Base-by-base conservation (phyloP, 2,797 vertebrate species). In the Furcifer pardalis region DNA sequence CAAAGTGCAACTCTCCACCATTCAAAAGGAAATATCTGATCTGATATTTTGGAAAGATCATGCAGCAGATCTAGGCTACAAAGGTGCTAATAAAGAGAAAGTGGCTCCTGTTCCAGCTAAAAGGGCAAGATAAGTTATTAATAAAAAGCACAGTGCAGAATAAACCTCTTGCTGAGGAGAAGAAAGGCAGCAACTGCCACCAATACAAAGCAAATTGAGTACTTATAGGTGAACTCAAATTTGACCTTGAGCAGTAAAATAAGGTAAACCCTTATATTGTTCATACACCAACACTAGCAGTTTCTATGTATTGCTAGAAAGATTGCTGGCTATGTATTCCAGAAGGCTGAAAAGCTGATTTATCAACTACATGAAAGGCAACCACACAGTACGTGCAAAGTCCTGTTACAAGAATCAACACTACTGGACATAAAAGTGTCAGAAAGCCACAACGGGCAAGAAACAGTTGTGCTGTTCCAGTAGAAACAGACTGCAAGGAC, bases 251-350 rank as follows among this genome's bases (percentile, higher is more conserved):
- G n/a, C 25, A 19, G 66, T 27, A 84, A 81, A 59, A 65, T n/a
- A 78, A 84, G 73, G 60, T 78, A 77, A 80, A 73, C 37, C 37
- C 32, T 35, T 35, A n/a, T 4, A 65, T 19, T 81, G 66, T 77
- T 72, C 69, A 73, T 66, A 79, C 46, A 66, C 68, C 60, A 82
- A 59, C 15, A n/a, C 79, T 81, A 84, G 75, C 78, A 81, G 83
- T 77, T 81, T 68, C 74, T 66, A 73, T 81, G 79, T 87, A 84
- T 84, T 87, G 86, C 86, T 87, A 81, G 79, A 87, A 46, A 84
- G 59, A 81, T 49, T 77, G 83, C 82, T 87, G 86, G 86, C 86
- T 87, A 87, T 82, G 73, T 84, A 84, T 87, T 87, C 83, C 86
- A 81, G 73, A 87, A 87, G 82, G 86, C 79, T 72, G 82, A 73